Conservation (phyloP, 2,113 vertebrate species). For the Lucifuga dentata region DNA sequence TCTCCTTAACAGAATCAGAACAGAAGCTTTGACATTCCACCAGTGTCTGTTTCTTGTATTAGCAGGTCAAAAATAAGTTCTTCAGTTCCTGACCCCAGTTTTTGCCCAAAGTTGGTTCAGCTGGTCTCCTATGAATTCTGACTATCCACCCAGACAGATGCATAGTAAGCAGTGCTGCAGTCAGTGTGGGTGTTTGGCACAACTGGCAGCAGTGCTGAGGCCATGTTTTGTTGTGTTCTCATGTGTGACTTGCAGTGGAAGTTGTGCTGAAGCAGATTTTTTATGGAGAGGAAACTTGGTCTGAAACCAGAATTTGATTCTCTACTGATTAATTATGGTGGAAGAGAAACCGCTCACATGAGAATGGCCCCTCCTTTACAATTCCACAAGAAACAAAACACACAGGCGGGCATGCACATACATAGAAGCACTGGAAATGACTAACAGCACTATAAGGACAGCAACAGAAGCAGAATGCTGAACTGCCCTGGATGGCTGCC, state of each 20-base stretch:
- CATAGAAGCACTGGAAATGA: slow-evolving; percentile 38
- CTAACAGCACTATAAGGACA: slow-evolving; percentile 36
- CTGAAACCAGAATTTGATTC: slow-evolving; percentile 46
- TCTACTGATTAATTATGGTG: slow-evolving; percentile 65
- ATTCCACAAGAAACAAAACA: slow-evolving; percentile 31
- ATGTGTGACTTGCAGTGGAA: slow-evolving; percentile 50
- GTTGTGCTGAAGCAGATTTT: slow-evolving; percentile 37
- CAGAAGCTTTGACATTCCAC: slow-evolving; percentile 30
- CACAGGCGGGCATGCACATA: slow-evolving; percentile 22
- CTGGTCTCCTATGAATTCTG: slow-evolving; percentile 29
- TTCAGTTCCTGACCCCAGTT: slow-evolving; percentile 36
- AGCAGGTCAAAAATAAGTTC: slow-evolving; percentile 39
- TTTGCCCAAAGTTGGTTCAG: slow-evolving; percentile 14
- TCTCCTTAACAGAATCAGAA: slow-evolving; percentile 4
- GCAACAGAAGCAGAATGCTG: slow-evolving; percentile 27
- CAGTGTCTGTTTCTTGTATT: slow-evolving; percentile 47
- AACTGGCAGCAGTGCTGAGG: slow-evolving; percentile 46
- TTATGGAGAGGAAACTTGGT: slow-evolving; percentile 37
- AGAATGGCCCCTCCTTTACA: slow-evolving; percentile 28
- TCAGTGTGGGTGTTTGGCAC: slow-evolving; percentile 50
- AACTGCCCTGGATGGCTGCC: slow-evolving; percentile 16
- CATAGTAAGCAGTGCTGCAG: slow-evolving; percentile 43
- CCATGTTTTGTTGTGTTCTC: slow-evolving; percentile 46
- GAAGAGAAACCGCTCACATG: slow-evolving; percentile 39
- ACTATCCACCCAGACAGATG: slow-evolving; percentile 49